phyloP scores from a whole-genome alignment of 2,888 invertebrate genomes.

The Chymomyza procnemis region DNA sequence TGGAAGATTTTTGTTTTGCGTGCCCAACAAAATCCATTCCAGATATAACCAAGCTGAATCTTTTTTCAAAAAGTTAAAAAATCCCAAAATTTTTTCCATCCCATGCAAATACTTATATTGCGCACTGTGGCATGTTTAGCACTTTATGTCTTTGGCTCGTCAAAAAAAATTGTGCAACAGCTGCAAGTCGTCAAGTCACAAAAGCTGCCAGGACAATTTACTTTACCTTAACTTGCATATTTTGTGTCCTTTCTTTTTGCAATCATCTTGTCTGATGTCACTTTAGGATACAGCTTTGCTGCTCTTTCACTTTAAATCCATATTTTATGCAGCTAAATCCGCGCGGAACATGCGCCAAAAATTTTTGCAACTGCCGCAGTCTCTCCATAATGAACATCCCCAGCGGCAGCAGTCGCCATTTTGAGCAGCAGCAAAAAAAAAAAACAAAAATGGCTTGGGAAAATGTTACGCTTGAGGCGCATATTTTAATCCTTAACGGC shows the following conservation, averaged over 20 bases:
- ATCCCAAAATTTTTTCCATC: no score
- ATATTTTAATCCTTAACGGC: slow-evolving; percentile 32
- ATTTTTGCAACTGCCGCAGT: slow-evolving; percentile 20
- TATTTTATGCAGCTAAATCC: slow-evolving; percentile 56
- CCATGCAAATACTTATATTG: no score
- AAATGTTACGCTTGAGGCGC: slow-evolving; percentile 47
- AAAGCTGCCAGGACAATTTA: slow-evolving; percentile 27
- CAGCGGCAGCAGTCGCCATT: not conserved
- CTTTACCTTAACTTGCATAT: not conserved
- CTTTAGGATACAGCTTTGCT: slow-evolving; percentile 5
- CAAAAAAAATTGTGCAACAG: slow-evolving; percentile 36
- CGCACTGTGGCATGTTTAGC: no score
- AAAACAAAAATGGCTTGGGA: slow-evolving; percentile 18
- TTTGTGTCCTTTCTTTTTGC: not conserved
- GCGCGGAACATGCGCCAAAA: slow-evolving; percentile 33
- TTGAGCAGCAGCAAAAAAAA: not conserved
- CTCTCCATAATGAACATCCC: not conserved
- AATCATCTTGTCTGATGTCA: not conserved
- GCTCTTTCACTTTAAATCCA: slow-evolving; percentile 53
- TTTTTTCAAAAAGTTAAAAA: no score
- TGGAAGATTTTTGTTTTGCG: no score
- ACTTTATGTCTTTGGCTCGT: not conserved
- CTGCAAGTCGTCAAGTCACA: slow-evolving; percentile 44
- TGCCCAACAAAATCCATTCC: no score
- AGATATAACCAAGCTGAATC: no score